phyloP scores from a whole-genome alignment of 1,140 invertebrate genomes.

The Macrocentrus cingulum region DNA sequence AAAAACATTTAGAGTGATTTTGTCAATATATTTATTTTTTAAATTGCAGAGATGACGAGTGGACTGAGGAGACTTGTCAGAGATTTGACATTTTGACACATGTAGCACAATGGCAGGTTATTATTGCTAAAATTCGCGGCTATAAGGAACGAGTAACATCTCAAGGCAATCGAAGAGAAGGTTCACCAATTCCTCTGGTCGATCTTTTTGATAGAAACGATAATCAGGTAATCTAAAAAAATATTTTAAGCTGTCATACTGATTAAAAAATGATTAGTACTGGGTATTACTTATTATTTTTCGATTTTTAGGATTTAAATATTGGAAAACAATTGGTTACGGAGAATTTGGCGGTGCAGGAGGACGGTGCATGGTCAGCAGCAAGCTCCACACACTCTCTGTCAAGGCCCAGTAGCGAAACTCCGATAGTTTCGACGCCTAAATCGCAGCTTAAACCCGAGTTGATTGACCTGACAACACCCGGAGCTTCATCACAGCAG shows the following conservation, averaged over 20 bases:
- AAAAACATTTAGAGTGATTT: too few species aligned
- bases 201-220: conserved; percentile 36
- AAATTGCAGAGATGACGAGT: conserved; percentile 48
- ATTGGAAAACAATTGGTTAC: conserved; percentile 38
- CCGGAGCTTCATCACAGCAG: conserved; percentile 5
- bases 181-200: conserved; percentile 39
- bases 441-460: neutral
- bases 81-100: conserved; percentile 70
- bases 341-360: conserved; percentile 31
- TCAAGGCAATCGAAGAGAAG: conserved; percentile 30
- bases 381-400: conserved; percentile 32
- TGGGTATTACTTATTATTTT: conserved; percentile 2
- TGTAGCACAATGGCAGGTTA: conserved; percentile 67
- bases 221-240: conserved; percentile 33
- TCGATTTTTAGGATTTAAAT: conserved; percentile 36
- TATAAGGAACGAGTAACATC: conserved; percentile 61
- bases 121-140: conserved; percentile 68
- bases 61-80: conserved; percentile 69
- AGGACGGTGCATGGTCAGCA: conserved; percentile 31
- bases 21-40: too few species aligned
- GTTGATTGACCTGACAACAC: neutral
- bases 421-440: conserved; percentile 18
- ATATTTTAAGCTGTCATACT: neutral
- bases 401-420: conserved; percentile 24
- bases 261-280: neutral